Conservation (phyloP, 2,113 vertebrate species). For the Phasianus colchicus region DNA sequence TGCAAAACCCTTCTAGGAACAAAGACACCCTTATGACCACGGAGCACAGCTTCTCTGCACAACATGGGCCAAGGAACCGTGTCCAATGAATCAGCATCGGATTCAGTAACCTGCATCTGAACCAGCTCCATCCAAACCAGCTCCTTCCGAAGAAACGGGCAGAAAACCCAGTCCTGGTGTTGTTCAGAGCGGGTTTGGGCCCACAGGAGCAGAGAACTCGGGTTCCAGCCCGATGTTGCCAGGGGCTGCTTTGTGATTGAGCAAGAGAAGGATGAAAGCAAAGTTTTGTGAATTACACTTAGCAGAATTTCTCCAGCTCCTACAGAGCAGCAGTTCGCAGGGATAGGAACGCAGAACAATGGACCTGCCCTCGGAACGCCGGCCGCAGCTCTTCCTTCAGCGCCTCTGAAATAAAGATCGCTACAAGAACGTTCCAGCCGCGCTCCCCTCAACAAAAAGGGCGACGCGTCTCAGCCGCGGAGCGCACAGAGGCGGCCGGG, state of each 20-base stretch:
- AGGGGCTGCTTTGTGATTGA: rapidly evolving
- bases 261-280: background rate
- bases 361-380: rapidly evolving
- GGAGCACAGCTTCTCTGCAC: background rate
- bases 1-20: background rate
- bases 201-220: background rate
- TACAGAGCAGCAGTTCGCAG: too few relatives aligned
- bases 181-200: background rate
- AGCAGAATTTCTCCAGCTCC: background rate
- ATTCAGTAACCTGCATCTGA: background rate
- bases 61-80: background rate
- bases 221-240: background rate
- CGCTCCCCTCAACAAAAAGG: rapidly evolving
- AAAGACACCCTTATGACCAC: background rate
- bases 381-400: rapidly evolving
- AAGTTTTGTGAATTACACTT: rapidly evolving
- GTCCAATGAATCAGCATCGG: rapidly evolving
- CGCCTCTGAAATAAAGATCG: rapidly evolving
- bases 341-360: rapidly evolving
- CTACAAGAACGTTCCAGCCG: rapidly evolving
- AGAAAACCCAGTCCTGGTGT: background rate
- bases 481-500: too few relatives aligned
- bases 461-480: background rate
- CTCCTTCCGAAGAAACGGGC: background rate
- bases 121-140: background rate